Evolutionary conservation across 2,888 invertebrate species (phyloP).

Genomic region (Dynastes maya): DNA sequence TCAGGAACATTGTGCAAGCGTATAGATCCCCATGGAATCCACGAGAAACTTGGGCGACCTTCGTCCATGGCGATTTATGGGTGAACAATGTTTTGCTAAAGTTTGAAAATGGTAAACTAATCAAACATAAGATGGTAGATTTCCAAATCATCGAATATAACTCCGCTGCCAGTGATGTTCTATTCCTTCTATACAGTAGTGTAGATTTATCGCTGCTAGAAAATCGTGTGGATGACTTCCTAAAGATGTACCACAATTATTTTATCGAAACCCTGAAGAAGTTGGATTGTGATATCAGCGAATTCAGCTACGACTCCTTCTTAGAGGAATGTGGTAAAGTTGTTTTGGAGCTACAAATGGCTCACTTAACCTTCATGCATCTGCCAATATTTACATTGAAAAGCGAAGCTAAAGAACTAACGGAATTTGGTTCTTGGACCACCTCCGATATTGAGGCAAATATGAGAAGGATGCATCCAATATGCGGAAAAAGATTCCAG

Average conservation of each 20-base stretch:
- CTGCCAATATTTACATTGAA: constrained; percentile 67
- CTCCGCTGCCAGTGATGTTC: constrained; percentile 71
- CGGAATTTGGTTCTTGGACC: constrained; percentile 58
- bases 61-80: constrained; percentile 76
- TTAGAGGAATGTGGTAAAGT: constrained; percentile 65
- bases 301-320: constrained; percentile 67
- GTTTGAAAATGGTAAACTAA: constrained; percentile 59
- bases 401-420: constrained; percentile 64
- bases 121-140: constrained; percentile 72
- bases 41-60: constrained; percentile 71
- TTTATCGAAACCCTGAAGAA: constrained; percentile 62
- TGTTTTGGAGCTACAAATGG: constrained; percentile 65
- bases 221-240: constrained; percentile 69
- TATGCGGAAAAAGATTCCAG: constrained; percentile 40
- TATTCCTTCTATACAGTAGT: constrained; percentile 73
- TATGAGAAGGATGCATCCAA: constrained; percentile 21
- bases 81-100: constrained; percentile 76
- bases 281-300: constrained; percentile 59
- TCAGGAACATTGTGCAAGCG: constrained; percentile 1
- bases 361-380: constrained; percentile 69
- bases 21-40: background rate
- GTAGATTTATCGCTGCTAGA: constrained; percentile 66
- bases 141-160: constrained; percentile 73
- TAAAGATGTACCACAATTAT: constrained; percentile 70
- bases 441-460: constrained; percentile 25